These are phyloP conservation scores for Microcaecilia unicolor DNA, from an alignment of 2,797 vertebrate species.

Conservation along the genomic window DNA sequence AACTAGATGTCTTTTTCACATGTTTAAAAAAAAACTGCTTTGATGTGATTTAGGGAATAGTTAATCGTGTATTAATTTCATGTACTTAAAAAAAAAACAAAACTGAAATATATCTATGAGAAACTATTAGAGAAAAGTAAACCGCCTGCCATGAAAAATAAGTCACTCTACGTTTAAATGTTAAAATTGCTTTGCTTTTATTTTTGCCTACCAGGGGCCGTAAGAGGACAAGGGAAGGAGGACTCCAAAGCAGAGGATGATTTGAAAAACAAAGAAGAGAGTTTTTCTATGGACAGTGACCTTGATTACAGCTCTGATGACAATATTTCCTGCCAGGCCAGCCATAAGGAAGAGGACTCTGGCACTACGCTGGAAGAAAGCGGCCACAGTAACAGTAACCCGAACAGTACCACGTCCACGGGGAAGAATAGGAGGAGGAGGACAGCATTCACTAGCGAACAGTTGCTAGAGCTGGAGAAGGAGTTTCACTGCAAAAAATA, in stretches of 20 bases:
- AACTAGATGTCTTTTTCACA: too few species aligned
- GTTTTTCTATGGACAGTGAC: conserved; percentile 92
- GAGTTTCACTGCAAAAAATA: conserved; percentile 98
- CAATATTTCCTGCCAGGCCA: conserved; percentile 62
- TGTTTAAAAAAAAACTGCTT: too few species aligned
- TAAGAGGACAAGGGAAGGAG: conserved; percentile 66
- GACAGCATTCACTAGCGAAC: conserved; percentile 95
- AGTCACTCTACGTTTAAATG: too few species aligned
- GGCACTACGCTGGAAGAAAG: conserved; percentile 57
- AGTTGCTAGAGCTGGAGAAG: conserved; percentile 94
- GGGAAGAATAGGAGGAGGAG: conserved; percentile 87
- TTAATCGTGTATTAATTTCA: too few species aligned
- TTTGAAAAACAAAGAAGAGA: conserved; percentile 76
- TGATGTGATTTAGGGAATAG: too few species aligned
- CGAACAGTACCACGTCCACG: conserved; percentile 54
- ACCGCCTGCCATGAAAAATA: too few species aligned
- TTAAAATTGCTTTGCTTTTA: conserved; percentile 15
- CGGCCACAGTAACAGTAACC: conserved; percentile 38
- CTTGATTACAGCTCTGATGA: conserved; percentile 96
- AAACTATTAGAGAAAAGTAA: too few species aligned
- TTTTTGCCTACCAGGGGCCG: conserved; percentile 45
- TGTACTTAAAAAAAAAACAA: too few species aligned
- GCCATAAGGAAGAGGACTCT: conserved; percentile 75
- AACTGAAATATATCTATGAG: too few species aligned
- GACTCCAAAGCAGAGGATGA: conserved; percentile 78